These are phyloP conservation scores for Sorex araneus DNA, from an alignment of 2,113 vertebrate species.

Conservation along the genomic window DNA sequence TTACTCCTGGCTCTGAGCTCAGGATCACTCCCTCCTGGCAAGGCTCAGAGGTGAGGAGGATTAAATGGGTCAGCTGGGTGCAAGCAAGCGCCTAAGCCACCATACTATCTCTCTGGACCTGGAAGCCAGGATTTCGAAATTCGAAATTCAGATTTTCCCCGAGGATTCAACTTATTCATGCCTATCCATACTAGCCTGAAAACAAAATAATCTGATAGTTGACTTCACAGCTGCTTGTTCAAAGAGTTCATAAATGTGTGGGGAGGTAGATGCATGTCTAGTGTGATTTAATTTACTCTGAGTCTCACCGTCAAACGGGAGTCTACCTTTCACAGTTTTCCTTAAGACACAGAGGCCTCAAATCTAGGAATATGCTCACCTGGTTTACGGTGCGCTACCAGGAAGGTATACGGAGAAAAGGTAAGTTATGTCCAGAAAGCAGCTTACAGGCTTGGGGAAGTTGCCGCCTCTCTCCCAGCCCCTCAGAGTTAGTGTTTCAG, in stretches of 20 bases:
- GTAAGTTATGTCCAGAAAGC: neutral
- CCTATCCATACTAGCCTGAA: slow-evolving; percentile 30
- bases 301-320: neutral
- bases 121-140: neutral
- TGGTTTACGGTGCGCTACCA: neutral
- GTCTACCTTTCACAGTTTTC: neutral
- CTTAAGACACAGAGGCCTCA: neutral
- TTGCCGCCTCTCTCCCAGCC: neutral
- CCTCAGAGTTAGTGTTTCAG: neutral
- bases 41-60: too few relatives aligned
- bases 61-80: too few relatives aligned
- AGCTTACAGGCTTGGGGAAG: neutral
- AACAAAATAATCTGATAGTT: slow-evolving; percentile 30
- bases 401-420: neutral
- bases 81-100: too few relatives aligned
- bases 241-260: neutral
- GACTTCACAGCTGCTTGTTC: neutral
- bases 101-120: too few relatives aligned
- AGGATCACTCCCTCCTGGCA: too few relatives aligned
- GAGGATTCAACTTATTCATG: slow-evolving; percentile 26
- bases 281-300: neutral
- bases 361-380: neutral
- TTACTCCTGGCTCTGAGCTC: too few relatives aligned
- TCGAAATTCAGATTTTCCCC: slow-evolving; percentile 24
- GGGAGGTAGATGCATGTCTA: neutral